Conservation (phyloP, 2,113 vertebrate species). For the Leucopsar rothschildi region DNA sequence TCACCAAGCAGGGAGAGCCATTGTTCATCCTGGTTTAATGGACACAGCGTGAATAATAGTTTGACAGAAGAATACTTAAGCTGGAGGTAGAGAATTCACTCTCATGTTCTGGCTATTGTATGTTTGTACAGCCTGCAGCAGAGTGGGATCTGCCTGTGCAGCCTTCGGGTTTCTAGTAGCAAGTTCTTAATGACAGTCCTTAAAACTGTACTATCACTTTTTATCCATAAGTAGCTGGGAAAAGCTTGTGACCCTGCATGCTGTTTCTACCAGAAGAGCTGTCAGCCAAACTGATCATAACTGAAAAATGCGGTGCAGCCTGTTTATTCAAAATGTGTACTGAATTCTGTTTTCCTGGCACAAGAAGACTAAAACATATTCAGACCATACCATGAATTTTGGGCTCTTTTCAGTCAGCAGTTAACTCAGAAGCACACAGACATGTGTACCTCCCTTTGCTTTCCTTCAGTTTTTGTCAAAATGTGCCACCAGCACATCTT, state of each 20-base stretch:
- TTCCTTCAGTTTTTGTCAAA: background rate
- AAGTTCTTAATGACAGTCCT: constrained; percentile 25
- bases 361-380: background rate
- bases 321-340: background rate
- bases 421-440: background rate
- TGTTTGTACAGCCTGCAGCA: background rate
- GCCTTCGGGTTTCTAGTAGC: background rate
- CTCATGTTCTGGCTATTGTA: background rate
- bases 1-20: background rate
- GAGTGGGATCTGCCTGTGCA: background rate
- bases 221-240: constrained; percentile 5
- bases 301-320: background rate
- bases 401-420: background rate
- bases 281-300: background rate
- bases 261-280: background rate
- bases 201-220: constrained; percentile 3
- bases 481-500: background rate
- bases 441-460: background rate
- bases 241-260: constrained; percentile 2
- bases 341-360: background rate
- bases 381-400: background rate
- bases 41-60: background rate
- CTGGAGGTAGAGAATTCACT: background rate
- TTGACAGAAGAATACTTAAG: constrained; percentile 7
- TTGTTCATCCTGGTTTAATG: constrained; percentile 35